phyloP scores from a whole-genome alignment of 1,140 invertebrate genomes.

The Drosophila nigrodunni region DNA sequence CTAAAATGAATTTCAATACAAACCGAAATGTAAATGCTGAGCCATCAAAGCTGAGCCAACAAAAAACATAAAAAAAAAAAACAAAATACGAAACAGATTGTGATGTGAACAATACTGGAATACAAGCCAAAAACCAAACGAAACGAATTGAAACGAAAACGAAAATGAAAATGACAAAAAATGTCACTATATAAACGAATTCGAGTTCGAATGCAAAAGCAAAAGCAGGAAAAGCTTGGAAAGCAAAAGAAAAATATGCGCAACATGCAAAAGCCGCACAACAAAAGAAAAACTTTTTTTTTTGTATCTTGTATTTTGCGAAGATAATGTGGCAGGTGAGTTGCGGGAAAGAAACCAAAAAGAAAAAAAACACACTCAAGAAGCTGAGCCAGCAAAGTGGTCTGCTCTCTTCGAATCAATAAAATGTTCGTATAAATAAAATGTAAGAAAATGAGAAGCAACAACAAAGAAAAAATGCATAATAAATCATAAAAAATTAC shows the following conservation, averaged over 20 bases:
- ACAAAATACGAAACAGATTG: constrained; percentile 31
- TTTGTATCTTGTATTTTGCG: too few relatives aligned
- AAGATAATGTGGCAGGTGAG: constrained; percentile 50
- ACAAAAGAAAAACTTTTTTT: constrained; percentile 17
- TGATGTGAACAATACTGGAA: constrained; percentile 27
- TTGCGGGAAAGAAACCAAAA: too few relatives aligned
- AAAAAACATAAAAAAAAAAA: constrained; percentile 27
- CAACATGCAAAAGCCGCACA: constrained; percentile 65
- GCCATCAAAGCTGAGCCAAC: constrained; percentile 64
- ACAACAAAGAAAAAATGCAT: background rate
- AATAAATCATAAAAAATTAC: constrained; percentile 66
- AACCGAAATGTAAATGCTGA: constrained; percentile 73
- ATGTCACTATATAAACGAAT: constrained; percentile 46
- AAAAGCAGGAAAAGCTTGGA: constrained; percentile 68
- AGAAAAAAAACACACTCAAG: background rate
- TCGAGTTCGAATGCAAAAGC: constrained; percentile 62
- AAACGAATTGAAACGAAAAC: constrained; percentile 29
- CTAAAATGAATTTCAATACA: constrained; percentile 65
- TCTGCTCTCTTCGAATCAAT: constrained; percentile 42
- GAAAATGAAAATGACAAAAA: constrained; percentile 34
- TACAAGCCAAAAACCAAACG: background rate
- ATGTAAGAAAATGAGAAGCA: constrained; percentile 1
- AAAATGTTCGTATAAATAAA: constrained; percentile 40
- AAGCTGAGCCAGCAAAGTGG: constrained; percentile 24
- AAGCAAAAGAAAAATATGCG: constrained; percentile 66